Evolutionary conservation across 2,113 vertebrate species (phyloP).

Genomic region (Martes martes): DNA sequence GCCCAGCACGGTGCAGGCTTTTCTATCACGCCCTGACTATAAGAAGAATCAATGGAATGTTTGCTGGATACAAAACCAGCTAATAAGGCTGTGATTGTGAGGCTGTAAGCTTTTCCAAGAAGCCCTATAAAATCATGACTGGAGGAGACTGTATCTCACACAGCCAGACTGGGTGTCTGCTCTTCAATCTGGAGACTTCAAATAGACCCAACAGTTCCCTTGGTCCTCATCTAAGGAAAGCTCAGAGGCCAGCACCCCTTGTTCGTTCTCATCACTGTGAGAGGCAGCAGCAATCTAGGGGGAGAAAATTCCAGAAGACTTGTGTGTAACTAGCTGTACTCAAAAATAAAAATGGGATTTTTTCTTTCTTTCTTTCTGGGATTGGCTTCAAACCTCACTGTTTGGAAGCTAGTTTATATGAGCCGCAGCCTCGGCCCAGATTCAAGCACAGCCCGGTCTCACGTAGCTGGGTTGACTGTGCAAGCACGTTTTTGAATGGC

Average conservation of each 20-base stretch:
- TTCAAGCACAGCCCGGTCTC: not conserved
- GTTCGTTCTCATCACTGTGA: not conserved
- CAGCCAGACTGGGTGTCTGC: not conserved
- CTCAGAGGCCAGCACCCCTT: not conserved
- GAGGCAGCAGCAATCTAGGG: not conserved
- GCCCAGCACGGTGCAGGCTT: not conserved
- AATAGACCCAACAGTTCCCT: not conserved
- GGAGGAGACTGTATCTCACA: not conserved
- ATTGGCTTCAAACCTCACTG: not conserved
- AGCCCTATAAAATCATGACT: not conserved
- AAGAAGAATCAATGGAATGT: not conserved
- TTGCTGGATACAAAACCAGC: not conserved
- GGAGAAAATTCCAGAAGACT: not conserved
- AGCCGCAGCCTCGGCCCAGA: not conserved
- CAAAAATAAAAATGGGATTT: not conserved
- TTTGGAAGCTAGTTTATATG: not conserved
- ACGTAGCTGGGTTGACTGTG: not conserved
- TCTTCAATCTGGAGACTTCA: not conserved
- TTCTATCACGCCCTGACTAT: not conserved
- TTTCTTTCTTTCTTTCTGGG: not conserved
- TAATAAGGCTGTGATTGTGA: not conserved
- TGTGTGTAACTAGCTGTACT: not conserved
- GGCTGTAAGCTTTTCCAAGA: not conserved
- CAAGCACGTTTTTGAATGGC: not conserved
- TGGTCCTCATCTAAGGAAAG: not conserved